Percentiles rank a stretch among this genome's conserved stretches.
Conservation (phyloP, 2,888 invertebrate species). For the Zhuqinia jingwanae region DNA sequence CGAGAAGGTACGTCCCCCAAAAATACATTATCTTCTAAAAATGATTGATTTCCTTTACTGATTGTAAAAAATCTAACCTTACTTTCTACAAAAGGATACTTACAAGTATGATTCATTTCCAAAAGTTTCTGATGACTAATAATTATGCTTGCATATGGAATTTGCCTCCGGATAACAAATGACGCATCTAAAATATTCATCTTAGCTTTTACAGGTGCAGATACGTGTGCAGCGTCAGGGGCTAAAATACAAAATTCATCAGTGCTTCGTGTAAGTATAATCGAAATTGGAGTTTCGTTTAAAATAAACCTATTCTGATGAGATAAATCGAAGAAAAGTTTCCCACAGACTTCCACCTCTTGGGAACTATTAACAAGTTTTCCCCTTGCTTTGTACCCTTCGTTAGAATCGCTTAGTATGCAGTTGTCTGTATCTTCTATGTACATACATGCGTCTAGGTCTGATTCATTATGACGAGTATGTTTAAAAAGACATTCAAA, state of each 20-base stretch:
- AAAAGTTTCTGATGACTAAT: slow-evolving; percentile 76
- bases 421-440: slow-evolving; percentile 48
- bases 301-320: slow-evolving; percentile 69
- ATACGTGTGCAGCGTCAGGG: background rate
- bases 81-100: slow-evolving; percentile 74
- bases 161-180: slow-evolving; percentile 74
- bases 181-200: slow-evolving; percentile 73
- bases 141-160: slow-evolving; percentile 72
- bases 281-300: slow-evolving; percentile 62
- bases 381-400: slow-evolving; percentile 56
- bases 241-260: slow-evolving; percentile 64
- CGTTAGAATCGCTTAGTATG: slow-evolving; percentile 16
- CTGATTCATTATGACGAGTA: background rate
- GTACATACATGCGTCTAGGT: slow-evolving; percentile 64
- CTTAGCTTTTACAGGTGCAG: slow-evolving; percentile 42
- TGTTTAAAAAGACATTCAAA: background rate
- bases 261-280: slow-evolving; percentile 56
- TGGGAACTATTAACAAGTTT: slow-evolving; percentile 42
- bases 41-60: slow-evolving; percentile 74
- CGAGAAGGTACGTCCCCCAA: slow-evolving; percentile 79
- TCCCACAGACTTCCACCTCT: slow-evolving; percentile 66
- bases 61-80: slow-evolving; percentile 76
- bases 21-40: slow-evolving; percentile 80
- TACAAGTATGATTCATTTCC: slow-evolving; percentile 67
- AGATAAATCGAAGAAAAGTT: slow-evolving; percentile 65